A percentile compares a stretch with the other conserved stretches of the same genome.
phyloP scores from a whole-genome alignment of 2,888 invertebrate genomes.

The Oeneis ivallda region DNA sequence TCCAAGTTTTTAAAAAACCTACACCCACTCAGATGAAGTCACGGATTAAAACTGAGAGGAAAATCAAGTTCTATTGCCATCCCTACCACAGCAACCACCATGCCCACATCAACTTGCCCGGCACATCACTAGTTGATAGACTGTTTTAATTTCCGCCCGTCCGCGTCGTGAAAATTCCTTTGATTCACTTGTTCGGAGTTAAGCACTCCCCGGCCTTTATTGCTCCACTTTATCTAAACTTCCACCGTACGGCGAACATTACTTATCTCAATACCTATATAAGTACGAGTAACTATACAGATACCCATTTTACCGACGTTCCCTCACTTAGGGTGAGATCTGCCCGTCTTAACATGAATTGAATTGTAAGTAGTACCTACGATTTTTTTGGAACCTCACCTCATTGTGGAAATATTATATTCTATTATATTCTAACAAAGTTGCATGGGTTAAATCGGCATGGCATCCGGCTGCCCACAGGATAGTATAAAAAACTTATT shows the following conservation, averaged over 20 bases:
- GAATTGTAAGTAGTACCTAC: no score
- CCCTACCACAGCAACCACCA: not conserved
- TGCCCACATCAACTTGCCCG: not conserved
- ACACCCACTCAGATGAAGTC: not conserved
- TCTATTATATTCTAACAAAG: no score
- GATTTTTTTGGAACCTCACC: no score
- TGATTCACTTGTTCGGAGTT: conserved; percentile 8
- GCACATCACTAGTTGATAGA: conserved; percentile 19
- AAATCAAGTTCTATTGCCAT: not conserved
- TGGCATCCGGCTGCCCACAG: no score
- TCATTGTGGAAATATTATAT: no score
- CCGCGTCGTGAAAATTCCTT: conserved; percentile 13
- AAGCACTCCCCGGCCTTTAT: conserved; percentile 13
- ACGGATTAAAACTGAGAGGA: not conserved
- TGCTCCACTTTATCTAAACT: conserved; percentile 15
- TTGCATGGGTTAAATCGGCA: no score
- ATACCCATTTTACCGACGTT: no score
- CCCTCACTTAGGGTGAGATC: no score
- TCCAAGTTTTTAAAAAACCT: no score
- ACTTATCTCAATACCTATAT: not conserved
- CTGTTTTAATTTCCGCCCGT: conserved; percentile 31
- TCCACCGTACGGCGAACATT: not conserved
- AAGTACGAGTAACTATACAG: not conserved
- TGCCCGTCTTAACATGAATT: no score
- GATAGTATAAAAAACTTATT: no score